Evolutionary conservation across 92 coral and sea anemone genomes (phyloP), one percentile per base, ranked within the genome.

Genomic region (Heliopora coerulea): DNA sequence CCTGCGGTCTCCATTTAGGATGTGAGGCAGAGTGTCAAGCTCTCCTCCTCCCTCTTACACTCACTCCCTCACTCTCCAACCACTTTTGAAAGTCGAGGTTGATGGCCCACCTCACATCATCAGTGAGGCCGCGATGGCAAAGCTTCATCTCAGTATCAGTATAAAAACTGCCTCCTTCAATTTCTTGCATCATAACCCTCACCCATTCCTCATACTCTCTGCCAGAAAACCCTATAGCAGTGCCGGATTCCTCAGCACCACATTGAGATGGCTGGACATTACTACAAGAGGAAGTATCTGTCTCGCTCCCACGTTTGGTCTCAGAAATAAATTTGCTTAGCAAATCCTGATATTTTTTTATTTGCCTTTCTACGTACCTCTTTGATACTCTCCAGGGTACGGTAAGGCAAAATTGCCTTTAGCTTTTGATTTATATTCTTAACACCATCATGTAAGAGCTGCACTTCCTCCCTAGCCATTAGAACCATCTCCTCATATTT

Each of bases 401-500:
- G 29, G 3, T 23, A 3, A 14, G 61, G 61, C 61, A 56, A 14
- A 23, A 56, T 3, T 6, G 28, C 33, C 8, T 28, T 9, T 3
- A 56, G 31, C 14, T 5, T 4, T 3, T 8, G 3, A 9, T 49
- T 49, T 1, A 68, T 0, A 18, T 17, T 27, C 9, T 26, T 26
- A 1, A 52, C 25, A 9, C 46, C 75, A 15, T 49, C 0, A 0
- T 8, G 1, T 30, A 12, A 0, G 0, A 26, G 23, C 0, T 26
- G 8, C 1, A 68, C 3, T 49, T 75, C 77, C 2, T 54, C 78
- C 37, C 77, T 0, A 8, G 87, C 87, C 18, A 83, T 31, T 0
- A 83, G 31, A 15, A 83, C 79, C 54, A 79, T 37, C 31, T 83
- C 87, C 63, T 83, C 84, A 18, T 34, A 27, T 1, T 64, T 59